A percentile compares a stretch with the other conserved stretches of the same genome.
These are phyloP conservation scores for Poicephalus gulielmi DNA, from an alignment of 2,113 vertebrate genomes.

Conservation along the genomic window DNA sequence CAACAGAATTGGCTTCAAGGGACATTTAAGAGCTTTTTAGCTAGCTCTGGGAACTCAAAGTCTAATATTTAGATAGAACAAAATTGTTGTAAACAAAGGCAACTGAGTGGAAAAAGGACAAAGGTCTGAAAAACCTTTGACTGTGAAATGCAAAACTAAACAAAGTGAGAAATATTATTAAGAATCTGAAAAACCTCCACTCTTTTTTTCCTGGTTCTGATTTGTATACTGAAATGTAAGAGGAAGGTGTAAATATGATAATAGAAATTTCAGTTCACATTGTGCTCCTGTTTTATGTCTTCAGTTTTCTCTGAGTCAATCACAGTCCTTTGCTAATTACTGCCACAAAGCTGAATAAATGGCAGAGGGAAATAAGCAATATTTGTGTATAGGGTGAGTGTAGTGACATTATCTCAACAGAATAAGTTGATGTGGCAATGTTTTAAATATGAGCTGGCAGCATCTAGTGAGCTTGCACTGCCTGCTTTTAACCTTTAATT, in stretches of 20 bases:
- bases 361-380: slow-evolving; percentile 9
- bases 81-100: background rate
- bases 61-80: background rate
- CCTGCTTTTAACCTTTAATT: slow-evolving; percentile 56
- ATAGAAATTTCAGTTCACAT: background rate
- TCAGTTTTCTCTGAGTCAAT: background rate
- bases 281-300: background rate
- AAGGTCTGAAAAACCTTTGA: background rate
- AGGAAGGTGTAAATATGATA: background rate
- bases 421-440: slow-evolving; percentile 49
- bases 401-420: slow-evolving; percentile 47
- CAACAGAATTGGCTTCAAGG: background rate
- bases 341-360: slow-evolving; percentile 9
- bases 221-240: background rate
- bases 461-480: slow-evolving; percentile 4
- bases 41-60: background rate
- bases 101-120: background rate
- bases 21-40: background rate
- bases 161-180: background rate
- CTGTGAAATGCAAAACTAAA: background rate
- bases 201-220: background rate
- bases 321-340: slow-evolving; percentile 26
- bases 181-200: background rate
- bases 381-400: slow-evolving; percentile 11
- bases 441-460: slow-evolving; percentile 61